Evolutionary conservation across 2,113 vertebrate genomes (phyloP), one percentile per base, ranked within the genome.

Genomic region (Lates calcarifer): DNA sequence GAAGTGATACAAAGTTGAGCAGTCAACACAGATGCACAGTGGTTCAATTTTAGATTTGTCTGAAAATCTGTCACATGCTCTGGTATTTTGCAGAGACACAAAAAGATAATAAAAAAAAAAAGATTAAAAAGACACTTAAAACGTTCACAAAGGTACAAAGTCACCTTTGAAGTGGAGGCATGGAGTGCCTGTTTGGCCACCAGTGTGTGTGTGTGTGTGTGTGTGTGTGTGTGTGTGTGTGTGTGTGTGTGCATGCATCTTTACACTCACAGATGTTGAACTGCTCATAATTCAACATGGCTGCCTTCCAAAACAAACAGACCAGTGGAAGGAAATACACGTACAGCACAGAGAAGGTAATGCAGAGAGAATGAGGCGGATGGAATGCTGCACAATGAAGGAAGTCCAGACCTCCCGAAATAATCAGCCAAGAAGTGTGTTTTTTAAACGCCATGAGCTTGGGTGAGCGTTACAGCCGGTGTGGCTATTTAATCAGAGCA

Each of bases 281-380:
- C 67, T 81, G 64, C 77, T 77, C 79, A 93, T 88, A 90, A 88
- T 90, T 90, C 78, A 90, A 74, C 86, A 71, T 84, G 85, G 88
- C 73, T 53, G 28, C 84, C 62, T 55, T 88, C 81, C 87, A 89
- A 90, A 90, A 81, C 75, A 88, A 92, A 91, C 83, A 58, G 73
- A 85, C 75, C 75, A 60, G 29, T 41, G 57, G 74, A 65, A 65
- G n/a, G 22, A 72, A 69, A 79, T 43, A 64, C 39, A 47, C 57
- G 53, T 29, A 5, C 51, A 61, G 71, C 24, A 17, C 53, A 41
- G 70, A 45, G 62, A 11, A 61, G 62, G 67, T 66, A 76, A 63
- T 11, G 14, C 65, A 71, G 73, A 53, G 67, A 3, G 31, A 66
- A 29, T 20, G 62, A 57, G 45, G 45, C 69, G 62, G 67, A 68